Conservation (phyloP, 2,888 invertebrate genomes). For the Noctua comes region DNA sequence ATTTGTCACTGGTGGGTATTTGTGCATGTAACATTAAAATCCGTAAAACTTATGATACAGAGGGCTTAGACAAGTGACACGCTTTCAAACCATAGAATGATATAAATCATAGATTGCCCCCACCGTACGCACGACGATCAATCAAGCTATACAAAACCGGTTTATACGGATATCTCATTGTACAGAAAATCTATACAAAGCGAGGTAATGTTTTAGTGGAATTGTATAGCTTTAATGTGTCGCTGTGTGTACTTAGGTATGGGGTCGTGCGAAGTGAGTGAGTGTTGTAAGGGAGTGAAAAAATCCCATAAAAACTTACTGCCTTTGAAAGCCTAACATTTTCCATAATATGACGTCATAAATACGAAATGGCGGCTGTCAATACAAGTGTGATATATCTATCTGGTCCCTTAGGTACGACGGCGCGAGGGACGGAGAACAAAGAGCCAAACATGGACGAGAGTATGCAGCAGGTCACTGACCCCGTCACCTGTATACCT, state of each 20-base stretch:
- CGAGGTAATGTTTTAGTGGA: too few species aligned
- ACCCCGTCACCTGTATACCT: constrained; percentile 64
- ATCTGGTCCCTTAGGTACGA: constrained; percentile 69
- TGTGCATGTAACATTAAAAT: background rate
- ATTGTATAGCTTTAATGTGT: too few species aligned
- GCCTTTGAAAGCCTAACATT: background rate
- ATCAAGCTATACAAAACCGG: too few species aligned
- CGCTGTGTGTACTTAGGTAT: too few species aligned
- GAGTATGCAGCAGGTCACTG: constrained; percentile 40
- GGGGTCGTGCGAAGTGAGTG: too few species aligned
- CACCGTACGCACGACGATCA: too few species aligned
- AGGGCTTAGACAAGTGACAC: too few species aligned
- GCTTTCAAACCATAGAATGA: background rate
- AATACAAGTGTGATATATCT: constrained; percentile 6
- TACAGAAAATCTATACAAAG: too few species aligned
- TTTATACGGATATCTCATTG: too few species aligned
- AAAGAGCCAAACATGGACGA: constrained; percentile 80
- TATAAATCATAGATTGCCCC: too few species aligned
- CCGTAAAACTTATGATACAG: background rate
- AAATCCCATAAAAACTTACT: background rate
- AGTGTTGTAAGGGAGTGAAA: background rate
- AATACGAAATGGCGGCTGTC: background rate
- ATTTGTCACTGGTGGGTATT: background rate
- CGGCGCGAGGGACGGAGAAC: constrained; percentile 73
- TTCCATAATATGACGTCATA: background rate